These are phyloP conservation scores for Protosalanx chinensis DNA, from an alignment of 2,797 vertebrate genomes.

Conservation along the genomic window DNA sequence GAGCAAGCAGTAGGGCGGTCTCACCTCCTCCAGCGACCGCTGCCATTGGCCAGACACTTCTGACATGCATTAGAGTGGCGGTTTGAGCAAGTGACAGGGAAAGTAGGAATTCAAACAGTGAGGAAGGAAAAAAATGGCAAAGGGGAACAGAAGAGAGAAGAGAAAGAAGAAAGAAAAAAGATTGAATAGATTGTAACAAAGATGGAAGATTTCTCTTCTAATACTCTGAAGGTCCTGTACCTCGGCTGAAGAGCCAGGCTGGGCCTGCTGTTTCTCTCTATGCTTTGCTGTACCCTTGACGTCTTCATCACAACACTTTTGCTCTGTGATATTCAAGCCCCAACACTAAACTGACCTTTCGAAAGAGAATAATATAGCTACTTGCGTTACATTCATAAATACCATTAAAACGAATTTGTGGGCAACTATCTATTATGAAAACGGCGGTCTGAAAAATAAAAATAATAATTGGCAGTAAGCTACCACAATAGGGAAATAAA, in stretches of 20 bases:
- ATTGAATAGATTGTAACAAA: conserved; percentile 8
- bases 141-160: conserved; percentile 48
- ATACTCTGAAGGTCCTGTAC: neutral
- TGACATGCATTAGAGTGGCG: conserved; percentile 66
- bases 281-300: neutral
- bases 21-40: conserved; percentile 56
- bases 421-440: too few species aligned
- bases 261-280: neutral
- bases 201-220: neutral
- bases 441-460: too few species aligned
- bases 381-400: too few species aligned
- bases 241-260: neutral
- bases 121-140: conserved; percentile 29
- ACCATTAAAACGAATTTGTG: too few species aligned
- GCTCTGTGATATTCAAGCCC: too few species aligned
- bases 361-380: neutral
- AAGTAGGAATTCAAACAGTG: conserved; percentile 26
- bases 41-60: conserved; percentile 79
- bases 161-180: conserved; percentile 16
- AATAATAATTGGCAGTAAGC: too few species aligned
- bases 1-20: conserved; percentile 48
- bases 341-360: neutral
- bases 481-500: too few species aligned
- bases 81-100: conserved; percentile 31
- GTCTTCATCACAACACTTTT: too few species aligned